phyloP scores from a whole-genome alignment of 2,888 invertebrate genomes.

The Diarsia dahlii region DNA sequence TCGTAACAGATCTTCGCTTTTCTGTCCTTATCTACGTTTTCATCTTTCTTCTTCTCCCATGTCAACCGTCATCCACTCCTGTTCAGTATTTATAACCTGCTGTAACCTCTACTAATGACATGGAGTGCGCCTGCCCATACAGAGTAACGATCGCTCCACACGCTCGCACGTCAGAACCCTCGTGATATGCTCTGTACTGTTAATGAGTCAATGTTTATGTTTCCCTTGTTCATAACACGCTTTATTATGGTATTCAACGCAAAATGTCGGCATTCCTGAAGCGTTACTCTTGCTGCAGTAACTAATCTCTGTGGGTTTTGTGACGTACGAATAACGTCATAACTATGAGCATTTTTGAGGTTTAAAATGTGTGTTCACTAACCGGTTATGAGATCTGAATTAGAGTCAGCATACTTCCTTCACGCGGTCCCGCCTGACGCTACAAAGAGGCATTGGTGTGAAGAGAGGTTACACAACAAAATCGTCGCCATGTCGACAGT shows the following conservation, averaged over 20 bases:
- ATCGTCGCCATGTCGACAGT: too few species aligned
- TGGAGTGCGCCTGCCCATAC: constrained; percentile 13
- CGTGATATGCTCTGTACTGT: constrained; percentile 35
- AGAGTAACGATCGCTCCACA: constrained; percentile 20
- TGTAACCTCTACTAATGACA: constrained; percentile 11
- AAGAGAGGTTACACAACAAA: too few species aligned
- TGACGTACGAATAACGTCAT: constrained; percentile 49
- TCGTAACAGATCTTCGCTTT: background rate
- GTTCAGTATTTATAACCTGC: background rate
- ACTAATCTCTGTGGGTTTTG: constrained; percentile 29
- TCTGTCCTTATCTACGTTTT: background rate
- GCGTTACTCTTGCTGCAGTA: constrained; percentile 45
- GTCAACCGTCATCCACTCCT: background rate
- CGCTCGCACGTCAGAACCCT: constrained; percentile 49
- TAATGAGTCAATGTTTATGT: constrained; percentile 69
- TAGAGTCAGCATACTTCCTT: too few species aligned
- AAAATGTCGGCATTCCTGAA: constrained; percentile 56
- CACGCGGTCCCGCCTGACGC: too few species aligned
- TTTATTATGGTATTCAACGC: constrained; percentile 52
- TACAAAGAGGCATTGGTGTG: too few species aligned
- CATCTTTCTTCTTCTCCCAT: background rate
- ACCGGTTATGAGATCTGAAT: too few species aligned
- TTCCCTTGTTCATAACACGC: constrained; percentile 48
- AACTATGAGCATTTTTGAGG: constrained; percentile 22
- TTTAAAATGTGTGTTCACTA: constrained; percentile 14